A percentile compares a stretch with the other conserved stretches of the same genome.
These are phyloP conservation scores for Lynx canadensis DNA, from an alignment of 2,113 vertebrate species.

Conservation along the genomic window DNA sequence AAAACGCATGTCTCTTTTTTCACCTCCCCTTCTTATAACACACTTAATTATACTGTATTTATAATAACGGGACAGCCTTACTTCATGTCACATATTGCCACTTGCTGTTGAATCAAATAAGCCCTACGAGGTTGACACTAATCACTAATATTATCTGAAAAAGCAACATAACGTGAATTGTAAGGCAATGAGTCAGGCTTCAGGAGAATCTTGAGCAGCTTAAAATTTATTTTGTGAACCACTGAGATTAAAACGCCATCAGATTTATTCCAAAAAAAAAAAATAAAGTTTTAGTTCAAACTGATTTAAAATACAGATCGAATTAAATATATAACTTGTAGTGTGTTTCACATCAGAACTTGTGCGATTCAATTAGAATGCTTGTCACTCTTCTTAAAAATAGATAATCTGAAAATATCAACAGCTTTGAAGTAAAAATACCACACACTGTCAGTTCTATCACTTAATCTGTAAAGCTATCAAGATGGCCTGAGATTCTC, in stretches of 20 bases:
- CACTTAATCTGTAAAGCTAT: slow-evolving; percentile 5
- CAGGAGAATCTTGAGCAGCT: neutral
- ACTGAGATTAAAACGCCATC: neutral
- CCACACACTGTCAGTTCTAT: neutral
- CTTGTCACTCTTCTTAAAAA: neutral
- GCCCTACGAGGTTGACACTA: neutral
- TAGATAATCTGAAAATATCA: neutral
- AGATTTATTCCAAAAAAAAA: neutral
- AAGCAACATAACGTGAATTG: neutral
- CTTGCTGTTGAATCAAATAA: neutral
- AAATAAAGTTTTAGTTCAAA: neutral
- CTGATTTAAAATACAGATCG: neutral
- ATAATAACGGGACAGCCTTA: rapidly evolving
- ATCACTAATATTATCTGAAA: neutral
- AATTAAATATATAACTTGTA: neutral
- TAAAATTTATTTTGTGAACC: neutral
- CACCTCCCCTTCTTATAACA: neutral
- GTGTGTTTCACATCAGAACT: neutral
- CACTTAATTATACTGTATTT: neutral
- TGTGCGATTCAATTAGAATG: neutral
- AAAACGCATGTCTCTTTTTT: neutral
- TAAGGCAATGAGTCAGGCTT: neutral
- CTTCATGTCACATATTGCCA: neutral
- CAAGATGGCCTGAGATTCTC: slow-evolving; percentile 10
- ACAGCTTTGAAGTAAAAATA: slow-evolving; percentile 36